A percentile compares a stretch with the other conserved stretches of the same genome.
These are phyloP conservation scores for Anhinga anhinga DNA, from an alignment of 2,113 vertebrate species.

Conservation along the genomic window DNA sequence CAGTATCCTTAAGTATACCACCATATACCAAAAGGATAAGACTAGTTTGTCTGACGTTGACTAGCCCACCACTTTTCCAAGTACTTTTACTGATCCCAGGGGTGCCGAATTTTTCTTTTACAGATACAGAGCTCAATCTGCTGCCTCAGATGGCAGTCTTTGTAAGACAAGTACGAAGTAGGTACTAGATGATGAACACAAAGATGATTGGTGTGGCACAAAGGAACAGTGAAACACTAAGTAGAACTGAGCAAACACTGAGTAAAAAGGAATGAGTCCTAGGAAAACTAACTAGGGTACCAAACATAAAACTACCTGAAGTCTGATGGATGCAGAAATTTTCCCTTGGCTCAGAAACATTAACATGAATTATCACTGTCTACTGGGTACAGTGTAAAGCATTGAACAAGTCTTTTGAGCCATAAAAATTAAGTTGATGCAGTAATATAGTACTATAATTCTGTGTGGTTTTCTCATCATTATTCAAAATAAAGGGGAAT, in stretches of 20 bases:
- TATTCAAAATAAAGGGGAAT: not conserved
- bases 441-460: not conserved
- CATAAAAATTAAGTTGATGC: not conserved
- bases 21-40: not conserved
- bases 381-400: not conserved
- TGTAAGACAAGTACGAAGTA: not conserved
- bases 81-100: not conserved
- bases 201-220: not conserved
- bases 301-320: not conserved
- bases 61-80: not conserved
- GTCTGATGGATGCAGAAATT: not conserved
- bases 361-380: not conserved
- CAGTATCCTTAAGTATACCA: not conserved
- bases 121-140: not conserved
- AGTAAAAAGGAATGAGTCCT: not conserved
- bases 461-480: not conserved
- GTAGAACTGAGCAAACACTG: not conserved
- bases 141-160: not conserved
- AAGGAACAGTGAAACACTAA: not conserved
- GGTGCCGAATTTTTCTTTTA: not conserved
- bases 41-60: not conserved
- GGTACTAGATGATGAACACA: not conserved
- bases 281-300: not conserved
- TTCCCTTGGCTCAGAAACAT: not conserved
- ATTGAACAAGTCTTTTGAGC: not conserved